Evolutionary conservation across 2,113 vertebrate genomes (phyloP), one percentile per base, ranked within the genome.

Genomic region (Microtus oregoni): DNA sequence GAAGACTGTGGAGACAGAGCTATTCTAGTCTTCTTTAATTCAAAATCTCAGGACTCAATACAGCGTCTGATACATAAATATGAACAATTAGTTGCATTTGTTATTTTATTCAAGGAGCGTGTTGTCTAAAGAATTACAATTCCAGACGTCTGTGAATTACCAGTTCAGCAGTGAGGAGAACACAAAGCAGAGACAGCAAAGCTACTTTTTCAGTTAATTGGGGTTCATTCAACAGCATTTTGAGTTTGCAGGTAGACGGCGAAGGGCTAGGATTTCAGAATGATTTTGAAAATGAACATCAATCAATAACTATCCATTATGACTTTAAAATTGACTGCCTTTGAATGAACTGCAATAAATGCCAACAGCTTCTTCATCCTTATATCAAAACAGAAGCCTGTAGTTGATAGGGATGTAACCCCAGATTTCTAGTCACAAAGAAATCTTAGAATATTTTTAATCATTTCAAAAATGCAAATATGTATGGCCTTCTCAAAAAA

Each of bases 271-370:
- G 83, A 87, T 96, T 97, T 94, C 82, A 81, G 97, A 96, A 94
- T 87, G 41, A 96, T 95, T 95, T 97, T 95, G 28, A 95, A 95
- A 96, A 94, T 87, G 89, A 93, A 55, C 82, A 96, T 91, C 94
- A 97, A 96, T 97, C 95, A 96, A 92, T 97, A 97, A 76, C 72
- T 75, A 94, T 91, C 63, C 44, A 97, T 95, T 89, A 89, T 76
- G 86, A 78, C 6, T 26, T 92, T 78, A 85, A 94, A 96, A 96
- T 44, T 92, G 95, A 92, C 95, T 94, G 47, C 63, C 58, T 94
- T 81, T 77, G 86, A 92, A 90, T 75, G 38, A 96, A 15, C 58
- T 79, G 41, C 32, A 94, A 55, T 68, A 77, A 65, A 67, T 2
- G 82, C 58, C 76, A 88, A 78, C 55, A 89, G 32, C 32, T 85